Evolutionary conservation across 2,797 vertebrate genomes (phyloP).

Genomic region (Gambelia wislizenii): DNA sequence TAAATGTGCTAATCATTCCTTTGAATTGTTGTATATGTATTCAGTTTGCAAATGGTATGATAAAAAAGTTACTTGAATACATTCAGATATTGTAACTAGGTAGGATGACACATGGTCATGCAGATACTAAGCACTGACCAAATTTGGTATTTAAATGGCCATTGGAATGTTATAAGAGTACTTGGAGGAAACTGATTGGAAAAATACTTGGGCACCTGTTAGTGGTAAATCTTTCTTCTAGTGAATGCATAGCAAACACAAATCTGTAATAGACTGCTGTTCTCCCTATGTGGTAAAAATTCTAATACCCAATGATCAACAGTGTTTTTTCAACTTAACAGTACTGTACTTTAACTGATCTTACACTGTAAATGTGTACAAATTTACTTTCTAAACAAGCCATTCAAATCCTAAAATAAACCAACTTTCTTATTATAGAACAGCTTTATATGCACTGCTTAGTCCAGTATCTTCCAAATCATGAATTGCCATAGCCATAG

Average conservation of each 20-base stretch:
- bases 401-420: background rate
- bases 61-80: too few relatives aligned
- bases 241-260: background rate
- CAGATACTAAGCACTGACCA: background rate
- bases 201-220: background rate
- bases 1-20: background rate
- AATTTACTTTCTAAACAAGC: background rate
- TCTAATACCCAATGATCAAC: background rate
- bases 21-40: background rate
- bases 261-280: background rate
- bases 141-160: background rate
- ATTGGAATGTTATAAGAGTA: background rate
- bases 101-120: background rate
- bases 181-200: background rate
- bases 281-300: background rate
- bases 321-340: background rate
- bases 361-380: background rate
- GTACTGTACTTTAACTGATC: background rate
- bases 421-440: background rate
- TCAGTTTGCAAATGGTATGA: background rate
- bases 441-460: background rate
- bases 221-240: background rate
- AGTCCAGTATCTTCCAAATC: background rate
- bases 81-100: background rate
- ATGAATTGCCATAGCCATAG: background rate